These are phyloP conservation scores for Gambusia affinis DNA, from an alignment of 2,113 vertebrate genomes.

Conservation along the genomic window DNA sequence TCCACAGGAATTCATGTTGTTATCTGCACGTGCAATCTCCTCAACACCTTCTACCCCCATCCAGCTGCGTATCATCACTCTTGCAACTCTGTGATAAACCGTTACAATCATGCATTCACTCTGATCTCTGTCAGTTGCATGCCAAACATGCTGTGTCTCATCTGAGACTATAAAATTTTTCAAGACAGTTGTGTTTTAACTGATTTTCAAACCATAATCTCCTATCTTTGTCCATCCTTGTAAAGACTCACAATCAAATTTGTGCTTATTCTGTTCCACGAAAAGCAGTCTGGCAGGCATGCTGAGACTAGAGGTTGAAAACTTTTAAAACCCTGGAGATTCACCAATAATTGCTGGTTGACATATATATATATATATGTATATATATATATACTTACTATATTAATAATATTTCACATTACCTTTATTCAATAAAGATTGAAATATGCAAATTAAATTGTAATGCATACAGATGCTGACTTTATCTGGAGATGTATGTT, in stretches of 20 bases:
- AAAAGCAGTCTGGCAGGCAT: not conserved
- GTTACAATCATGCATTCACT: not conserved
- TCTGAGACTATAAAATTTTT: not conserved
- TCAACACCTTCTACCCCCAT: conserved; percentile 10
- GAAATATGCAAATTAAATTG: not conserved
- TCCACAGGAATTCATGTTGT: conserved; percentile 4
- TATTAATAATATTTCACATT: no score
- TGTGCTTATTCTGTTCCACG: not conserved
- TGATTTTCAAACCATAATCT: not conserved
- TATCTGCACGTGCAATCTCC: not conserved
- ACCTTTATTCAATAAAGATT: no score
- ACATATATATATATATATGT: no score
- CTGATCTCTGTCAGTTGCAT: not conserved
- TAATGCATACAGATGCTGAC: not conserved
- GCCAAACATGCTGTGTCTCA: not conserved
- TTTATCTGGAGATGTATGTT: not conserved
- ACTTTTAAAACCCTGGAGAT: not conserved
- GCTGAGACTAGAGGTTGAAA: not conserved
- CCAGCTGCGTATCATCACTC: not conserved
- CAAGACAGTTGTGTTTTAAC: not conserved
- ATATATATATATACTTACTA: no score
- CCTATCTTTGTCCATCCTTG: not conserved
- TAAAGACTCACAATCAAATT: not conserved
- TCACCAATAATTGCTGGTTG: not conserved
- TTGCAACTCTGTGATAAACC: not conserved